phyloP scores from a whole-genome alignment of 1,140 invertebrate species.

The Drosophila nannoptera region DNA sequence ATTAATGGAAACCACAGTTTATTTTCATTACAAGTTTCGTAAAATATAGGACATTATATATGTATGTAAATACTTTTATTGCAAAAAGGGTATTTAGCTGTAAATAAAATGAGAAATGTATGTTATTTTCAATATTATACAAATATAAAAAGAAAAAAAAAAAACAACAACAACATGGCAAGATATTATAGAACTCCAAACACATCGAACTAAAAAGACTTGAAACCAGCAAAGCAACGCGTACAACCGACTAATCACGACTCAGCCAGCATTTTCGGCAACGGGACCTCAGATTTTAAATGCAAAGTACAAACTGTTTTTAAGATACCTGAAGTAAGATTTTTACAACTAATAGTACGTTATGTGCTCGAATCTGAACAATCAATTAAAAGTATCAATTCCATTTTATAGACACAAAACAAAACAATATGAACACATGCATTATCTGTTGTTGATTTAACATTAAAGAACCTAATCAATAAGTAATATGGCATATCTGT shows the following conservation, averaged over 20 bases:
- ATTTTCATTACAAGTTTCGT: too few species aligned
- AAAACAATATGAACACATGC: constrained; percentile 14
- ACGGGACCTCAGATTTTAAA: constrained; percentile 50
- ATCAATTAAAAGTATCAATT: constrained; percentile 11
- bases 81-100: constrained; percentile 45
- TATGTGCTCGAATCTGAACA: background rate
- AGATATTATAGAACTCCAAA: constrained; percentile 18
- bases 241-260: constrained; percentile 35
- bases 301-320: constrained; percentile 65
- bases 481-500: constrained; percentile 14
- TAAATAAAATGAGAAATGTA: constrained; percentile 22
- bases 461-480: constrained; percentile 42
- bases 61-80: constrained; percentile 58
- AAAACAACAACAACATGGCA: constrained; percentile 22
- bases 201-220: constrained; percentile 46
- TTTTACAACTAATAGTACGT: constrained; percentile 30
- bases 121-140: constrained; percentile 18
- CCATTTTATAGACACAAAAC: constrained; percentile 9
- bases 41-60: background rate
- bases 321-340: constrained; percentile 38
- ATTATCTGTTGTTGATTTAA: constrained; percentile 33
- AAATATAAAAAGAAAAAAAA: constrained; percentile 22
- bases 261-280: constrained; percentile 30
- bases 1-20: too few species aligned
- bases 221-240: constrained; percentile 28